Percentiles rank a stretch among this genome's conserved stretches.
phyloP scores from a whole-genome alignment of 2,888 invertebrate genomes.

The Poecilobothrus nobilitatus region DNA sequence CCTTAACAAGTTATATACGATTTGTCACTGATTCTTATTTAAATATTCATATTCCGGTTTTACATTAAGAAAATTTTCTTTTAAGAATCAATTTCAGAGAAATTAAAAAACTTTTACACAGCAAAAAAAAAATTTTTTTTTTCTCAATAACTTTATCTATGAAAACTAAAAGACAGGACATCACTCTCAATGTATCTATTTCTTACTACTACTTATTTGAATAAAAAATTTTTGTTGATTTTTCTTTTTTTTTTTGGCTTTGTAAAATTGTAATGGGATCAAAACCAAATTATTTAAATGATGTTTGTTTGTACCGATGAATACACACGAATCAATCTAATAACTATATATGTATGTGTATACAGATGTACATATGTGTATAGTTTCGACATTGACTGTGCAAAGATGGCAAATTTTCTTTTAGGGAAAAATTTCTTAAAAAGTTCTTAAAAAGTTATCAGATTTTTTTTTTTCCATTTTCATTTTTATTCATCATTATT shows the following conservation, averaged over 20 bases:
- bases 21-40: too few species aligned
- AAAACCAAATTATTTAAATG: not conserved
- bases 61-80: not conserved
- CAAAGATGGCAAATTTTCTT: not conserved
- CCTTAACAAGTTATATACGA: too few species aligned
- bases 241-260: not conserved
- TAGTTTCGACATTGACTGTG: not conserved
- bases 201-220: not conserved
- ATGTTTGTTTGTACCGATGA: not conserved
- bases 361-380: not conserved
- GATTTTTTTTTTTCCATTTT: not conserved
- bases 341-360: too few species aligned
- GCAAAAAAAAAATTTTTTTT: not conserved
- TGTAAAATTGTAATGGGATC: not conserved
- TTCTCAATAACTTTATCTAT: not conserved
- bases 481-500: not conserved
- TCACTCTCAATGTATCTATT: not conserved
- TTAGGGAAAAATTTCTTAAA: not conserved
- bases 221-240: not conserved
- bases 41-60: too few species aligned
- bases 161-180: not conserved
- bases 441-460: not conserved
- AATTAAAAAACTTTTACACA: not conserved
- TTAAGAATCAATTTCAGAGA: not conserved
- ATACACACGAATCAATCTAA: too few species aligned